Evolutionary conservation across 2,113 vertebrate genomes (phyloP).

Genomic region (Parotia lawesii): DNA sequence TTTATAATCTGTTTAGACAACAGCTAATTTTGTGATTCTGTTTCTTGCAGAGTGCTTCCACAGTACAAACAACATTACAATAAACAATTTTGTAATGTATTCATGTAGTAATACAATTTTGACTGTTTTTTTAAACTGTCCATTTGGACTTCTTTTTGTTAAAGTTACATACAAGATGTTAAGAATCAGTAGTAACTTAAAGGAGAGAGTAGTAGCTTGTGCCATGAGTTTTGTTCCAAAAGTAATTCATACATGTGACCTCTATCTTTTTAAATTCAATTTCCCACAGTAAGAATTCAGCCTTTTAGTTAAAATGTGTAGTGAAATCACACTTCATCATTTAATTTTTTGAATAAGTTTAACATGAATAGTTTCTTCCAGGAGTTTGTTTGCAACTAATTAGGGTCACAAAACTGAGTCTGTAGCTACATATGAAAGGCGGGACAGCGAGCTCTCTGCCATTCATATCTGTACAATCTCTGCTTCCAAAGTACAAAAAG

Average conservation of each 20-base stretch:
- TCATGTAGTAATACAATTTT: not conserved
- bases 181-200: not conserved
- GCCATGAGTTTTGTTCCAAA: not conserved
- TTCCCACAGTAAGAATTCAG: not conserved
- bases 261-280: not conserved
- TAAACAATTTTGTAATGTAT: not conserved
- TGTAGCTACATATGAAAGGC: constrained; percentile 7
- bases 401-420: constrained; percentile 10
- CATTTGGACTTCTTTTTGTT: not conserved
- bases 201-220: not conserved
- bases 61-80: not conserved
- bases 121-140: not conserved
- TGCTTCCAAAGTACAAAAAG: not conserved
- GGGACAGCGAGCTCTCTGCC: not conserved
- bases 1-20: not conserved
- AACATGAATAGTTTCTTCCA: not conserved
- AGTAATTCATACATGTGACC: not conserved
- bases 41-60: not conserved
- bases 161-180: not conserved
- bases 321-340: not conserved
- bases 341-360: constrained; percentile 38
- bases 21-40: not conserved
- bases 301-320: not conserved
- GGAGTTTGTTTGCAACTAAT: not conserved
- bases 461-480: constrained; percentile 8